Percentiles rank a stretch among this genome's conserved stretches.
Evolutionary conservation across 2,888 invertebrate genomes (phyloP).

Genomic region (Sphaeridia pumilis): DNA sequence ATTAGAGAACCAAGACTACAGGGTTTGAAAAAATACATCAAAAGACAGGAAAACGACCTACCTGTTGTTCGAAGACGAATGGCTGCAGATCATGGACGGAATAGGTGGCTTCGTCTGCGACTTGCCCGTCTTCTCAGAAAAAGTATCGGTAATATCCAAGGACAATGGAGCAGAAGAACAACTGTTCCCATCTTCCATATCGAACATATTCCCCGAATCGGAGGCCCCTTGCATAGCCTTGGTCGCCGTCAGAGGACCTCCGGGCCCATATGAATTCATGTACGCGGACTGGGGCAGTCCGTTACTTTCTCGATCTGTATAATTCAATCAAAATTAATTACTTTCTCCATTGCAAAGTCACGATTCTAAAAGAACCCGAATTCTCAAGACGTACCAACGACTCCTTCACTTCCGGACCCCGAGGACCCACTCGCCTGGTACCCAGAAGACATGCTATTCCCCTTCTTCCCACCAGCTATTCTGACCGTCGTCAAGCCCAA

Average conservation of each 20-base stretch:
- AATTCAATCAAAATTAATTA: constrained; percentile 5
- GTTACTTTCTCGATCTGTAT: constrained; percentile 2
- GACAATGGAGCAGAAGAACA: constrained; percentile 33
- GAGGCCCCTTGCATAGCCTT: neutral
- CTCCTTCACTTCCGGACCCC: constrained; percentile 29
- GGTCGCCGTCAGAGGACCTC: neutral
- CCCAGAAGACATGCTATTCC: constrained; percentile 25
- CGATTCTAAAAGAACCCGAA: neutral
- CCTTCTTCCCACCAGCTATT: no score
- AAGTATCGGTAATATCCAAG: constrained; percentile 31
- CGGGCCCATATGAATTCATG: no score
- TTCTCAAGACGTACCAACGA: neutral
- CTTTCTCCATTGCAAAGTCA: neutral
- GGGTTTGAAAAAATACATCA: no score
- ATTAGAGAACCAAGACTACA: neutral
- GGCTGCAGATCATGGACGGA: constrained; percentile 30
- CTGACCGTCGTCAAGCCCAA: constrained; percentile 22
- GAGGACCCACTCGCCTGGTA: constrained; percentile 30
- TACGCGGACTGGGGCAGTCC: no score
- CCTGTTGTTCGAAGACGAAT: constrained; percentile 28
- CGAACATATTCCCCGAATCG: constrained; percentile 9
- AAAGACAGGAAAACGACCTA: no score
- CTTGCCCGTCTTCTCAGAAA: constrained; percentile 19
- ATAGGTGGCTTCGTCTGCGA: constrained; percentile 25
- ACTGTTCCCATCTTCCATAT: constrained; percentile 34